A percentile compares a stretch with the other conserved stretches of the same genome.
Evolutionary conservation across 1,140 invertebrate genomes (phyloP).

Genomic region (Chrysoperla carnea): DNA sequence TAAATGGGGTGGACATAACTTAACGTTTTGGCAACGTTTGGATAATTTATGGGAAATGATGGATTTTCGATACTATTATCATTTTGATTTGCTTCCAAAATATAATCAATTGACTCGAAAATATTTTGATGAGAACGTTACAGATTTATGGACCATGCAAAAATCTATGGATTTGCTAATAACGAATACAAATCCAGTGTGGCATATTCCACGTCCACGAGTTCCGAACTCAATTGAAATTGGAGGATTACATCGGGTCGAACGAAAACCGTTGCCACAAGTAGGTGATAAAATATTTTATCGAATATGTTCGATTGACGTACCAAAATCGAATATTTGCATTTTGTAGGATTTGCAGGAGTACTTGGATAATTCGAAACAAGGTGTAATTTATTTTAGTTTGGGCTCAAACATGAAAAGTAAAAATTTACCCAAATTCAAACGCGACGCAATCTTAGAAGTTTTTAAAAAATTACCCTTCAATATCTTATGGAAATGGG

Average conservation of each 20-base stretch:
- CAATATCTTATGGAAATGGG: constrained; percentile 45
- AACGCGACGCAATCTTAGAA: constrained; percentile 25
- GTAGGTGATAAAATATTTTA: constrained; percentile 10
- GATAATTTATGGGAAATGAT: constrained; percentile 8
- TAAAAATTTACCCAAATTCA: constrained; percentile 23
- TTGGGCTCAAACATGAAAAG: constrained; percentile 38
- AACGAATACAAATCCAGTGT: constrained; percentile 25
- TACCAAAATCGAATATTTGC: constrained; percentile 19
- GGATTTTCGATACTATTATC: constrained; percentile 12
- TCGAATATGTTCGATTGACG: background rate
- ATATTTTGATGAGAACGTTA: constrained; percentile 21
- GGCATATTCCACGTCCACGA: constrained; percentile 23
- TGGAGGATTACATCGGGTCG: constrained; percentile 26
- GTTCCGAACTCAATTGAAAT: constrained; percentile 27
- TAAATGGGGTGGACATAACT: constrained; percentile 6
- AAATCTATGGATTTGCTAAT: constrained; percentile 32
- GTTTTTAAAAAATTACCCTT: constrained; percentile 32
- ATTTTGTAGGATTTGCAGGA: constrained; percentile 31
- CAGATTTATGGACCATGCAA: constrained; percentile 24
- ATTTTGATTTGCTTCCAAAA: constrained; percentile 6
- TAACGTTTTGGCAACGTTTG: constrained; percentile 23
- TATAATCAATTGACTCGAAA: constrained; percentile 18
- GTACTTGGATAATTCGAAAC: constrained; percentile 33
- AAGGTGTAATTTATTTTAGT: constrained; percentile 49
- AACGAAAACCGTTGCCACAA: constrained; percentile 19